Base-by-base conservation (phyloP, 2,888 invertebrate species). In the Periphyllus acericola region DNA sequence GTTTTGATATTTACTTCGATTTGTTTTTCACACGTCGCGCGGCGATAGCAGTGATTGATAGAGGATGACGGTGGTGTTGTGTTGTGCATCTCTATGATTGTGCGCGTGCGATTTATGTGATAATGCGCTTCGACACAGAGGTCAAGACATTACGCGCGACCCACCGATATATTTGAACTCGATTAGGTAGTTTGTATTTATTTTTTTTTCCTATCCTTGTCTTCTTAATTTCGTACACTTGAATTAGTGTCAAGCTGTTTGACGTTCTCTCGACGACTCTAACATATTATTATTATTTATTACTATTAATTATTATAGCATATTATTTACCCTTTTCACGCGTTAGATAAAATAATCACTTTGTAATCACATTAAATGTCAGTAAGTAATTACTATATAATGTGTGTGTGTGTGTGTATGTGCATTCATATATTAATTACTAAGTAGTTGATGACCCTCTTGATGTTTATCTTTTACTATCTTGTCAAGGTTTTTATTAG, bases 141-240 rank as follows among this genome's bases (percentile, higher is more conserved):
- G 80, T 80, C 40, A 66, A 29, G 40, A 66, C n/a, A n/a, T 40
- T 68, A 40, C 40, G 36, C 80, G 36, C 36, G 40, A 40, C 80
- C 80, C 36, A 40, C 36, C 66, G 66, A 80, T 80, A 66, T 66
- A 80, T 80, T 80, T 80, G 66, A 80, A 80, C 66, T 66, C 14
- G 1, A 46, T 46, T 46, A 46, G 46, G 46, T 46, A 46, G 46
- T 14, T 46, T 11, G 46, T 46, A 46, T 11, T 46, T 46, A 11
- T 46, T 46, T 46, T 14, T 9, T 14, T 46, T 3, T 46, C 14
- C 2, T 46, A 14, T 14, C 14, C 1, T 46, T 11, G 46, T 14
- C 14, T 14, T 46, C 2, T 46, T 46, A 14, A 46, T 46, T 46
- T 14, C 1, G 46, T 14, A 60, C 3, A 5, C 60, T 60, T 21